Evolutionary conservation across 2,888 invertebrate genomes (phyloP).

Genomic region (Fragum fragum): DNA sequence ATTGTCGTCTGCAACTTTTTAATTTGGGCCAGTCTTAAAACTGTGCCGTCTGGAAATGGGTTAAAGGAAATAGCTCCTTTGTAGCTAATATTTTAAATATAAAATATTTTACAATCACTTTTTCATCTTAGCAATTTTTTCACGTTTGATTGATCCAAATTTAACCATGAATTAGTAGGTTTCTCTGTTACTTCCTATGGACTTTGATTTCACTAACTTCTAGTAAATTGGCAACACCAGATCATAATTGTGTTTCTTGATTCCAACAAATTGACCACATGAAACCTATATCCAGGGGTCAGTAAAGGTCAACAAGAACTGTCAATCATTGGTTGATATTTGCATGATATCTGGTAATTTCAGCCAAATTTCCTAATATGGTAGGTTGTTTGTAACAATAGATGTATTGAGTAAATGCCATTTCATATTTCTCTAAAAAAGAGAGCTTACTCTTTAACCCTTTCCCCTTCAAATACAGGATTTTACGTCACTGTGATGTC

Average conservation of each 20-base stretch:
- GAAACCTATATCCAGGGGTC: constrained; percentile 21
- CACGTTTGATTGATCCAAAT: too few relatives aligned
- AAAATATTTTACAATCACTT: too few relatives aligned
- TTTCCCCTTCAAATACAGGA: too few relatives aligned
- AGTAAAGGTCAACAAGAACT: background rate
- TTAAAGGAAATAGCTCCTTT: too few relatives aligned
- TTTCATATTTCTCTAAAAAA: background rate
- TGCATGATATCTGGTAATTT: constrained; percentile 8
- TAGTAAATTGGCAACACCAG: background rate
- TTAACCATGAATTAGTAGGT: too few relatives aligned
- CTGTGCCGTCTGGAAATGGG: too few relatives aligned
- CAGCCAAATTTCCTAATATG: background rate
- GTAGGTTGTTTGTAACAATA: background rate
- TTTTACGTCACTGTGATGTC: too few relatives aligned
- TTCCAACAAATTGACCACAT: constrained; percentile 11
- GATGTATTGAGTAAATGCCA: background rate
- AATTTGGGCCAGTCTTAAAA: background rate
- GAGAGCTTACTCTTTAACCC: too few relatives aligned
- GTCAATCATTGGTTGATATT: constrained; percentile 10
- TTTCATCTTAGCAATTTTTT: too few relatives aligned
- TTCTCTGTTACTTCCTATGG: too few relatives aligned
- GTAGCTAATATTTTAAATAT: too few relatives aligned
- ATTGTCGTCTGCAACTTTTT: background rate
- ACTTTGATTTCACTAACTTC: too few relatives aligned
- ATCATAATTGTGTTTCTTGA: background rate